A percentile compares a stretch with the other conserved stretches of the same genome.
phyloP scores from a whole-genome alignment of 2,888 invertebrate species.

The Eupithecia exiguata region DNA sequence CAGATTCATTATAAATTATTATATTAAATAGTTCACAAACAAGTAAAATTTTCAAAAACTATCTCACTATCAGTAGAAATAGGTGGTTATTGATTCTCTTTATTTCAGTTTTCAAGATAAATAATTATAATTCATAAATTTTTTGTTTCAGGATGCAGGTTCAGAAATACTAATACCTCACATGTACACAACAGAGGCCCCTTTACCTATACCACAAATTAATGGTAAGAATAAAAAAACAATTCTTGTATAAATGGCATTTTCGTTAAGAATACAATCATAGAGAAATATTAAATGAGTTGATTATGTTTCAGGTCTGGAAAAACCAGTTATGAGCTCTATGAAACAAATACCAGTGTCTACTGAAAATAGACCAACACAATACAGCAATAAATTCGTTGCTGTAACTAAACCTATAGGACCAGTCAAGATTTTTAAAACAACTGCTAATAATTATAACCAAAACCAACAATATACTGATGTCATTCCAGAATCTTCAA shows the following conservation, averaged over 20 bases:
- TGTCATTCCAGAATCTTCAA: constrained; percentile 15
- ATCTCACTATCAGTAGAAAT: neutral
- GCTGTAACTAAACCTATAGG: neutral
- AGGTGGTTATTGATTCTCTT: neutral
- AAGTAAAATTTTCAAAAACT: neutral
- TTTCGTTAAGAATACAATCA: neutral
- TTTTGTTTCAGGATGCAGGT: constrained; percentile 24
- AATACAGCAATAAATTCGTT: constrained; percentile 3
- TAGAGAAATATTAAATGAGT: neutral
- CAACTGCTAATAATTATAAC: neutral
- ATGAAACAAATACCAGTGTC: constrained; percentile 12
- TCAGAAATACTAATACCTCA: constrained; percentile 31
- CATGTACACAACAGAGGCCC: constrained; percentile 33
- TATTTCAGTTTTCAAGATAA: neutral
- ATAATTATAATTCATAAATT: neutral
- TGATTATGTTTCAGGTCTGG: constrained; percentile 22
- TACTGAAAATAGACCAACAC: constrained; percentile 9
- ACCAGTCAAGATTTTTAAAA: neutral
- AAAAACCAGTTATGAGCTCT: constrained; percentile 14
- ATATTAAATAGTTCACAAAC: neutral
- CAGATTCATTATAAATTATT: neutral
- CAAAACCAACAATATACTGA: constrained; percentile 8
- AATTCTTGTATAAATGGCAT: neutral
- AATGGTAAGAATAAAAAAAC: constrained; percentile 44
- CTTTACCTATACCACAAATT: constrained; percentile 38